Percentiles rank a stretch among this genome's conserved stretches.
phyloP scores from a whole-genome alignment of 2,888 invertebrate species.

The Synergus laeviventris region DNA sequence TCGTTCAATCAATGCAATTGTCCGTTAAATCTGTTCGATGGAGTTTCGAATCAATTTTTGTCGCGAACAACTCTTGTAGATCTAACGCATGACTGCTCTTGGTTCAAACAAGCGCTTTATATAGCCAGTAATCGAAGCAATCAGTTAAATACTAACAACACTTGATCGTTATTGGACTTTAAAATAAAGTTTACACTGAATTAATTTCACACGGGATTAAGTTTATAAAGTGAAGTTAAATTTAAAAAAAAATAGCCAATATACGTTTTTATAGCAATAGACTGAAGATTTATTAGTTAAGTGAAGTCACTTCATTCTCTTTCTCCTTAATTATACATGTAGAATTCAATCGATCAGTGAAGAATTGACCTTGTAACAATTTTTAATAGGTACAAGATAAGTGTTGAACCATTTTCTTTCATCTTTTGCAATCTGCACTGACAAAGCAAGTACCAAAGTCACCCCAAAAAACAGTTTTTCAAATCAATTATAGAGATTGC shows the following conservation, averaged over 20 bases:
- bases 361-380: conserved; percentile 35
- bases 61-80: conserved; percentile 28
- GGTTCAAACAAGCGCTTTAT: conserved; percentile 17
- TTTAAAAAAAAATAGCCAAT: background rate
- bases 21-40: conserved; percentile 64
- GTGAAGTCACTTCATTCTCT: conserved; percentile 60
- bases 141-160: background rate
- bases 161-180: background rate
- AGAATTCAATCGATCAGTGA: conserved; percentile 20
- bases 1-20: conserved; percentile 69
- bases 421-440: background rate
- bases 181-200: conserved; percentile 47
- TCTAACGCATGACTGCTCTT: conserved; percentile 31
- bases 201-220: background rate
- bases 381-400: conserved; percentile 6
- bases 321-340: conserved; percentile 20
- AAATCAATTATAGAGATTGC: no score
- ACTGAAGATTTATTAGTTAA: no score
- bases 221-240: no score
- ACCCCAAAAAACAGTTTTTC: no score
- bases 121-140: background rate
- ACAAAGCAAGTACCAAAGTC: no score
- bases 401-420: background rate
- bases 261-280: no score
- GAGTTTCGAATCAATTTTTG: conserved; percentile 61